These are phyloP conservation scores for Sebastes alutus DNA, from an alignment of 2,797 vertebrate species.

Conservation along the genomic window DNA sequence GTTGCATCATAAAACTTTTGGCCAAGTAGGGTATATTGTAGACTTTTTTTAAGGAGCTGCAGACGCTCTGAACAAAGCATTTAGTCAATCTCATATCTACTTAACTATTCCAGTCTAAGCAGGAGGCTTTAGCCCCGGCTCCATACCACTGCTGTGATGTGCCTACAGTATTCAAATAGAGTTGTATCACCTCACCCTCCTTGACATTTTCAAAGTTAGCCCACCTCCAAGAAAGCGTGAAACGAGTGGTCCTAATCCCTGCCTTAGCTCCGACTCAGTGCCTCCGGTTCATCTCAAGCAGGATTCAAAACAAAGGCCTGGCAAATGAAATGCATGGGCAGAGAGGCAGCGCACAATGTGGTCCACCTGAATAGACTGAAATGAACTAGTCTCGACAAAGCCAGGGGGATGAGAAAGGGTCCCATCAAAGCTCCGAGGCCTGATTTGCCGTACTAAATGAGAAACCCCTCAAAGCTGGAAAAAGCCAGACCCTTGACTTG, in stretches of 20 bases:
- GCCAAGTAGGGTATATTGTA: not conserved
- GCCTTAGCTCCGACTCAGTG: constrained; percentile 73
- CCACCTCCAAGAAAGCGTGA: constrained; percentile 70
- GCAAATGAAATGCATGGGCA: constrained; percentile 79
- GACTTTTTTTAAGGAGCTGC: not conserved
- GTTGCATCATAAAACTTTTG: not conserved
- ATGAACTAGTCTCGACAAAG: constrained; percentile 77
- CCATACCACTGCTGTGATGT: not conserved
- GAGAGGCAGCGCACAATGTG: constrained; percentile 65
- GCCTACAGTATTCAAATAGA: constrained; percentile 55
- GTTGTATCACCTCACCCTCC: constrained; percentile 56
- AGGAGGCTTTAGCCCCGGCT: not conserved
- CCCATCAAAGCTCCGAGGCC: constrained; percentile 64
- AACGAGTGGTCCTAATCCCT: constrained; percentile 71
- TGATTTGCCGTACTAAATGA: constrained; percentile 72
- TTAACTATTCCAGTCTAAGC: not conserved
- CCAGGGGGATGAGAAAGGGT: constrained; percentile 63
- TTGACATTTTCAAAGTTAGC: constrained; percentile 71
- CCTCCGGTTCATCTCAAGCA: constrained; percentile 72
- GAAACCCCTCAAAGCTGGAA: constrained; percentile 68
- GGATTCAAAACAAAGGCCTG: constrained; percentile 73
- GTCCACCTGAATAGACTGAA: constrained; percentile 74
- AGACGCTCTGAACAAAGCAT: not conserved
- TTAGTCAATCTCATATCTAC: not conserved
- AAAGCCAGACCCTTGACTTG: constrained; percentile 66